Conservation (phyloP, 2,113 vertebrate species). For the Okapia johnstoni region DNA sequence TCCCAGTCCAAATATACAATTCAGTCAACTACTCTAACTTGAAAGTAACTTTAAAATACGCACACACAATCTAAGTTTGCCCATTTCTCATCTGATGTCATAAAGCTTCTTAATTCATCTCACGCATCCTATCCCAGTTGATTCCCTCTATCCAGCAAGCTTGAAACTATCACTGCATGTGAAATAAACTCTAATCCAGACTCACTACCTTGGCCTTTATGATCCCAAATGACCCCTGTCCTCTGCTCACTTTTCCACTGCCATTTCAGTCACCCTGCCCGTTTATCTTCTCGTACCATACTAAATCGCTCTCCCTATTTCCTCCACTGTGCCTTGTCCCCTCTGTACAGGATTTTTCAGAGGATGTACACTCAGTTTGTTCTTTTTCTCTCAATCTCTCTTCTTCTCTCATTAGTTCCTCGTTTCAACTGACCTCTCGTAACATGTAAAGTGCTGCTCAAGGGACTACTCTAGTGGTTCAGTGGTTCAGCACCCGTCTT, state of each 20-base stretch:
- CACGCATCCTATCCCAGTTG: accelerated
- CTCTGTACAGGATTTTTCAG: neutral
- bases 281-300: neutral
- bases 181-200: neutral
- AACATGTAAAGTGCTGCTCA: neutral
- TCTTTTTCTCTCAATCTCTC: neutral
- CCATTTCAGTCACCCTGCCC: neutral
- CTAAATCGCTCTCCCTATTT: neutral
- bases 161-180: accelerated
- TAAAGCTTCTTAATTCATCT: neutral
- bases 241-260: neutral
- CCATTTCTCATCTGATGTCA: neutral
- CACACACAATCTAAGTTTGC: neutral
- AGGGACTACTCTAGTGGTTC: neutral
- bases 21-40: neutral
- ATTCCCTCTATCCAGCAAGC: accelerated
- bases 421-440: neutral
- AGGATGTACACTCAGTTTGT: neutral
- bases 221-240: neutral
- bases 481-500: neutral
- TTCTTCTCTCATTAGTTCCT: neutral
- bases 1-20: neutral
- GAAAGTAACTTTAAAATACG: neutral
- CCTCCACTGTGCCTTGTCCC: neutral
- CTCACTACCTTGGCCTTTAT: neutral